Percentiles rank a stretch among this genome's conserved stretches.
phyloP scores from a whole-genome alignment of 2,113 vertebrate genomes.

The Chauna torquata region DNA sequence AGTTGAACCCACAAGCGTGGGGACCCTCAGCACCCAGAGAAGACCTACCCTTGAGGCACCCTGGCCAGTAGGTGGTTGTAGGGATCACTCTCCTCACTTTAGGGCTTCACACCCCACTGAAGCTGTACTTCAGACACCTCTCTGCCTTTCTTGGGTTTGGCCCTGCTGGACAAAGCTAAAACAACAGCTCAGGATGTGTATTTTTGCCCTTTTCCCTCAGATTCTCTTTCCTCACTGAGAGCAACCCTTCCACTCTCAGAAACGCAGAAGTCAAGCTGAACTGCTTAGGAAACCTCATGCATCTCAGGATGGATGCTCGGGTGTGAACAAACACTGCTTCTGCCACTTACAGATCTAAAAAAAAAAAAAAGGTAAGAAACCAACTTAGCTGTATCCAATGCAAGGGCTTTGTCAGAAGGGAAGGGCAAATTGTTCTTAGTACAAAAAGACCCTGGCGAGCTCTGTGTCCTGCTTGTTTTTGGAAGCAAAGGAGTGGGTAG shows the following conservation, averaged over 20 bases:
- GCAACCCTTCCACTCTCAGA: not conserved
- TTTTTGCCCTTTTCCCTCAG: not conserved
- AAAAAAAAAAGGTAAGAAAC: not conserved
- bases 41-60: not conserved
- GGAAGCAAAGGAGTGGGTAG: not conserved
- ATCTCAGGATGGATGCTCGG: not conserved
- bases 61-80: not conserved
- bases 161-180: not conserved
- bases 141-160: not conserved
- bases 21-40: not conserved
- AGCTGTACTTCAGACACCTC: not conserved
- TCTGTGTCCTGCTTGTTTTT: not conserved
- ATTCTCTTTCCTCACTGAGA: not conserved
- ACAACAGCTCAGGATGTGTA: accelerated
- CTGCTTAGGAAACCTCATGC: not conserved
- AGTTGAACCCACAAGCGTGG: not conserved
- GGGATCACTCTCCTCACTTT: not conserved
- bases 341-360: not conserved
- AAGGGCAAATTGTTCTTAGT: not conserved
- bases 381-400: accelerated
- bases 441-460: not conserved
- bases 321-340: not conserved
- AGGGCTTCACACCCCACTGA: not conserved
- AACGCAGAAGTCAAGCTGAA: not conserved
- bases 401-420: not conserved